Conservation (phyloP, 2,888 invertebrate genomes). For the Hofmannophila pseudospretella region DNA sequence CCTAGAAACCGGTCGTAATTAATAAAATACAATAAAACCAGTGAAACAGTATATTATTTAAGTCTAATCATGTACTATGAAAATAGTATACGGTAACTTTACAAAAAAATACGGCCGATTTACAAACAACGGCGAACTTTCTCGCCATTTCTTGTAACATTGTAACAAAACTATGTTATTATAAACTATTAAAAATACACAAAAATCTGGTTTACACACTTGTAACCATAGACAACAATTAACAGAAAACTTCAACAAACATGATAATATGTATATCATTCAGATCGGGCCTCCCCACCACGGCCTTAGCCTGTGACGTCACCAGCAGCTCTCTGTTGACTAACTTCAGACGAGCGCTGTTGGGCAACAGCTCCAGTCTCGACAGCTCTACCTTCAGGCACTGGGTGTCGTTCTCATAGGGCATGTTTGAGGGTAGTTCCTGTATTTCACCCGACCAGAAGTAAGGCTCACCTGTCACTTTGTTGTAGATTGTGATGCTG, state of each 20-base stretch:
- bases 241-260: constrained; percentile 33
- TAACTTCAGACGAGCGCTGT: constrained; percentile 45
- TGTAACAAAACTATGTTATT: not conserved
- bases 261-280: constrained; percentile 42
- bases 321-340: constrained; percentile 35
- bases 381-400: constrained; percentile 40
- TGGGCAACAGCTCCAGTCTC: constrained; percentile 42
- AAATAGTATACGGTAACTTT: too few relatives aligned
- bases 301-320: constrained; percentile 33
- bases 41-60: too few relatives aligned
- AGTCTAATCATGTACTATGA: too few relatives aligned
- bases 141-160: too few relatives aligned
- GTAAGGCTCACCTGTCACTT: constrained; percentile 47
- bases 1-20: too few relatives aligned
- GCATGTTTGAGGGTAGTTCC: constrained; percentile 30
- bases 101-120: too few relatives aligned
- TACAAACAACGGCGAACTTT: too few relatives aligned
- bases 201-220: not conserved
- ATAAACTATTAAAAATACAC: not conserved
- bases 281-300: constrained; percentile 41
- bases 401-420: constrained; percentile 25
- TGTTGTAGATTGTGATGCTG: constrained; percentile 54
- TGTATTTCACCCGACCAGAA: constrained; percentile 42
- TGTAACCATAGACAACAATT: too few relatives aligned
- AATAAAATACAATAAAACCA: too few relatives aligned